phyloP scores from a whole-genome alignment of 2,888 invertebrate genomes.

The Holacanthella duospinosa region DNA sequence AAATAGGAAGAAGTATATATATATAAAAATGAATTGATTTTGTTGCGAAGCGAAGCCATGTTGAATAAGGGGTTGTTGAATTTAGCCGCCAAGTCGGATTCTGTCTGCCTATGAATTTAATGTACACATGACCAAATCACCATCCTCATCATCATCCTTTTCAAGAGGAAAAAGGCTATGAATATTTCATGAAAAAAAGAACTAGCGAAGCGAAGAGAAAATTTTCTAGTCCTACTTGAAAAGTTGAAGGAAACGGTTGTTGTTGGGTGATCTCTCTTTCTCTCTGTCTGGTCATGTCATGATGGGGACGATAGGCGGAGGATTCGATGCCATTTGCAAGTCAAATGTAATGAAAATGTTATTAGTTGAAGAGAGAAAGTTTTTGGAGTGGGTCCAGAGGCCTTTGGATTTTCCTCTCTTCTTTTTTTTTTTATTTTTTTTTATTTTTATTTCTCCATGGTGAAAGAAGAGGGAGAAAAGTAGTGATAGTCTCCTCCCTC shows the following conservation, averaged over 20 bases:
- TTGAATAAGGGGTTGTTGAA: not conserved
- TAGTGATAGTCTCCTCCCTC: conserved; percentile 16
- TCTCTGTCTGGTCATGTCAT: not conserved
- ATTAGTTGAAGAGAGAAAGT: conserved; percentile 16
- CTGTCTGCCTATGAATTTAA: not conserved
- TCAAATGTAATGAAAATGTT: conserved; percentile 19
- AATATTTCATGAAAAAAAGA: conserved; percentile 6
- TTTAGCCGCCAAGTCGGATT: not conserved
- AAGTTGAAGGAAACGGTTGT: not conserved
- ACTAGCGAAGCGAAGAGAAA: not conserved
- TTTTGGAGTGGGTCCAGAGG: conserved; percentile 8
- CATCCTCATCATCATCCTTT: no score
- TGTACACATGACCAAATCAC: not conserved
- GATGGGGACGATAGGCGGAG: conserved; percentile 10
- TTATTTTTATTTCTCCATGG: conserved; percentile 4
- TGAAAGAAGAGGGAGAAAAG: conserved; percentile 13
- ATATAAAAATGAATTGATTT: not conserved
- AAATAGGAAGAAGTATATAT: not conserved
- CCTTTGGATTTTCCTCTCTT: not conserved
- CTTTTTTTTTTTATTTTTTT: no score
- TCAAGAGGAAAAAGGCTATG: not conserved
- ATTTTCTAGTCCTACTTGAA: no score
- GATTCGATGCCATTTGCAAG: conserved; percentile 1
- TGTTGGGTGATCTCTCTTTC: not conserved
- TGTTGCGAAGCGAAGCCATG: no score